phyloP scores from a whole-genome alignment of 2,888 invertebrate species.

The Drosophila tanythrix region DNA sequence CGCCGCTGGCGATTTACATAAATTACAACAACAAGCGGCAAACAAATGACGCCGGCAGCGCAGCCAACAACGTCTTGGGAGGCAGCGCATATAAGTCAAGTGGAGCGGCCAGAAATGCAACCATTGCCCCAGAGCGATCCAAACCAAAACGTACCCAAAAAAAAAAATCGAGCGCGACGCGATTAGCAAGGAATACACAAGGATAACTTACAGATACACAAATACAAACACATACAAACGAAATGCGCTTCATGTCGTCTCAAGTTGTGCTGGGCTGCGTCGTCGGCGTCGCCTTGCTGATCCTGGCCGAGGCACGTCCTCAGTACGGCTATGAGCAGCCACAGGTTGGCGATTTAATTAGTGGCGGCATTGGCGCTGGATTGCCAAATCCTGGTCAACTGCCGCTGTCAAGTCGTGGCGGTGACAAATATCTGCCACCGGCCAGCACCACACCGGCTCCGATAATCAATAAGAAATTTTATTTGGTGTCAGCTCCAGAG shows the following conservation, averaged over 20 bases:
- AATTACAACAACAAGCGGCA: slow-evolving; percentile 55
- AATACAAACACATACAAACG: not conserved
- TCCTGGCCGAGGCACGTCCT: slow-evolving; percentile 73
- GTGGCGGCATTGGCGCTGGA: slow-evolving; percentile 26
- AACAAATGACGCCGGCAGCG: slow-evolving; percentile 40
- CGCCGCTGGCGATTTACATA: slow-evolving; percentile 62
- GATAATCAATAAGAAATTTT: slow-evolving; percentile 84
- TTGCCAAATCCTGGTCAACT: slow-evolving; percentile 40
- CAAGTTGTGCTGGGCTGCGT: slow-evolving; percentile 56
- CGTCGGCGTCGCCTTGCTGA: slow-evolving; percentile 46
- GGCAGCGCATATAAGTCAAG: slow-evolving; percentile 77
- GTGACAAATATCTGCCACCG: slow-evolving; percentile 81
- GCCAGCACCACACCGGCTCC: slow-evolving; percentile 76
- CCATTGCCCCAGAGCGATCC: slow-evolving; percentile 75
- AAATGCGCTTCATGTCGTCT: slow-evolving; percentile 35
- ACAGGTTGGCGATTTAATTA: slow-evolving; percentile 29
- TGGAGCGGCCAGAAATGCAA: slow-evolving; percentile 71
- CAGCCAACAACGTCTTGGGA: slow-evolving; percentile 45
- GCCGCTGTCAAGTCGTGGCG: slow-evolving; percentile 61
- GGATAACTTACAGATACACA: slow-evolving; percentile 23
- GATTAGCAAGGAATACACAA: slow-evolving; percentile 26
- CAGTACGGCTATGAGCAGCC: slow-evolving; percentile 81
- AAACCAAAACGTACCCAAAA: slow-evolving; percentile 45
- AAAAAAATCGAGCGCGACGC: slow-evolving; percentile 13
- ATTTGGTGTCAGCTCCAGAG: slow-evolving; percentile 83